Conservation (phyloP, 1,140 invertebrate species). For the Lysiphlebus fabarum region DNA sequence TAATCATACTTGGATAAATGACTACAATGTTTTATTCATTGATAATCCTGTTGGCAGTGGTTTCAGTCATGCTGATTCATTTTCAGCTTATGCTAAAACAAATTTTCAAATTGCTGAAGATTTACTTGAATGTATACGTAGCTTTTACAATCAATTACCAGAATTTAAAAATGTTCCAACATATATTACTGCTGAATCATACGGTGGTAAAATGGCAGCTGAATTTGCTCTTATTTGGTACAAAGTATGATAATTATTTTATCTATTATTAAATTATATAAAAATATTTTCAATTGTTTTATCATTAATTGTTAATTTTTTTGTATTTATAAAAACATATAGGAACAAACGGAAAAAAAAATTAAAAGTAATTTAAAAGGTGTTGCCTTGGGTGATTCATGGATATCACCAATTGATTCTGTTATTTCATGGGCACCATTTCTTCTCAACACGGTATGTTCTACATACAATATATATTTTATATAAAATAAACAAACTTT, state of each 20-base stretch:
- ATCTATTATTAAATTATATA: neutral
- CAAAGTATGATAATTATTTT: conserved; percentile 52
- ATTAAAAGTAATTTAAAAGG: conserved; percentile 73
- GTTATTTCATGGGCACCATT: conserved; percentile 77
- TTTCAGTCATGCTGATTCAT: conserved; percentile 73
- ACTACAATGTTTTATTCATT: conserved; percentile 80
- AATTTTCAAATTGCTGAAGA: conserved; percentile 77
- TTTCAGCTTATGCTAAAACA: conserved; percentile 57
- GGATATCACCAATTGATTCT: conserved; percentile 81
- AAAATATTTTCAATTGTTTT: too few relatives aligned
- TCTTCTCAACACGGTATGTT: conserved; percentile 63
- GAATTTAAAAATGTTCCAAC: conserved; percentile 69
- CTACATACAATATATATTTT: neutral
- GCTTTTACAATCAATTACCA: conserved; percentile 62
- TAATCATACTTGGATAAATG: conserved; percentile 74
- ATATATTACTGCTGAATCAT: conserved; percentile 82
- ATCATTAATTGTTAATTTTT: too few relatives aligned
- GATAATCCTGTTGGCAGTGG: conserved; percentile 89
- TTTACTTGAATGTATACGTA: conserved; percentile 67
- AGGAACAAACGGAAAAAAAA: conserved; percentile 64
- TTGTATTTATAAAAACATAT: conserved; percentile 24
- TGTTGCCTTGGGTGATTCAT: conserved; percentile 78
- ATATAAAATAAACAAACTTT: neutral
- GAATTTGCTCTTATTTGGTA: conserved; percentile 67
- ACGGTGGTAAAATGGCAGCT: conserved; percentile 86